These are phyloP conservation scores for Xiphias gladius DNA, from an alignment of 2,113 vertebrate genomes.

Conservation along the genomic window DNA sequence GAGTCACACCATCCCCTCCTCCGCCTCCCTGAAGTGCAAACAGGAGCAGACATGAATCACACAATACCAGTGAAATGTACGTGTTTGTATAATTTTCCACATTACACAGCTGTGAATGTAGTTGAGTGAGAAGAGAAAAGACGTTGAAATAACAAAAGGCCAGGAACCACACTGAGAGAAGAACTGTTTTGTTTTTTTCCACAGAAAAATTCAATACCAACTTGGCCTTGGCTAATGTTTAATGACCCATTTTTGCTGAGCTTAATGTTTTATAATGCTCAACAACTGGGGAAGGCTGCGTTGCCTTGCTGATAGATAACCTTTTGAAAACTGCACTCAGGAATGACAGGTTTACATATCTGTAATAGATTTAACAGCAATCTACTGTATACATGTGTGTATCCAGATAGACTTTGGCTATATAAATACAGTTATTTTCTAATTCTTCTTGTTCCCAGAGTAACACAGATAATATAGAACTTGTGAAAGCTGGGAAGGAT, in stretches of 20 bases:
- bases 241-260: background rate
- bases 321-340: background rate
- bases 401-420: background rate
- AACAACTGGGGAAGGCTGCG: background rate
- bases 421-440: background rate
- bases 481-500: background rate
- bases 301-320: background rate
- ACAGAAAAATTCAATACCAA: no score
- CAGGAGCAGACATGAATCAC: background rate
- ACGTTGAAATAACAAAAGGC: background rate
- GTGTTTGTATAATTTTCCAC: background rate
- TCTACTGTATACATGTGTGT: no score
- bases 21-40: conserved; percentile 55
- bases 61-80: background rate
- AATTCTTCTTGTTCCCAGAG: background rate
- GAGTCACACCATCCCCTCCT: conserved; percentile 35
- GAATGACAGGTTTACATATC: background rate
- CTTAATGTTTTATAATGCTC: background rate
- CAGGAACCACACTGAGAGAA: no score
- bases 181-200: no score
- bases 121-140: background rate
- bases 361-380: background rate
- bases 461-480: background rate
- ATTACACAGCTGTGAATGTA: background rate
- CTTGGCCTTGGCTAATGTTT: background rate